Base-by-base conservation (phyloP, 2,113 vertebrate genomes). In the Ptilorrhoa leucosticta region DNA sequence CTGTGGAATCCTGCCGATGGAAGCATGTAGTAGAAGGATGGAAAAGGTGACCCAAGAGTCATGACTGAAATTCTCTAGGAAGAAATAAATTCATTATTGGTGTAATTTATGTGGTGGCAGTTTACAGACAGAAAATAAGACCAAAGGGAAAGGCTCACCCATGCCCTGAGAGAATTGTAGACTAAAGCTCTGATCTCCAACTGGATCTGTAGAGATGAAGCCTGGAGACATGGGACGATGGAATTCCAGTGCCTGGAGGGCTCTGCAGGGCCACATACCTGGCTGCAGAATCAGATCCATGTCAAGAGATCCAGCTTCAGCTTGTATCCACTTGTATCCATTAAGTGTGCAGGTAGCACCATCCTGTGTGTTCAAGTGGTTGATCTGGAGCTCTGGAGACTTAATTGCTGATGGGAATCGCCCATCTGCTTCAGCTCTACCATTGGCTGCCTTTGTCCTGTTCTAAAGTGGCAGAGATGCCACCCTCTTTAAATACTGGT, bases 1-100 rank as follows among this genome's bases (percentile, higher is more conserved):
- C 44, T 76, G 39, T 88, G 75, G 44, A 85, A 39, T 50, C 50
- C 47, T 93, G 30, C 0, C 0, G 37, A 33, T 60, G 33, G 53
- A 94, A 92, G 30, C 35, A 53, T 61, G 17, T 10, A 57, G 22
- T 76, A 20, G 76, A 83, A 57, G 35, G 33, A 76, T 80, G 71
- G 83, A 94, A 96, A 94, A 88, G 80, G 73, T 92, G 75, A 96
- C 35, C 21, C n/a, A 51, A 65, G 63, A 61, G 45, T 72, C 20
- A 73, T 15, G 33, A 42, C 4, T 66, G 57, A 83, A 54, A 65
- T 83, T 65, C 20, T 87, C 42, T 69, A 65, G 21, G 50, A 93
- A 72, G 64, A 81, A 89, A 63, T 26, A 73, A 37, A 87, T 80
- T 69, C 61, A 18, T 77, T 95, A 45, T 37, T 83, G 18, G 10